These are phyloP conservation scores for Eurystomus glaucurus DNA, from an alignment of 2,797 vertebrate species.

Conservation along the genomic window DNA sequence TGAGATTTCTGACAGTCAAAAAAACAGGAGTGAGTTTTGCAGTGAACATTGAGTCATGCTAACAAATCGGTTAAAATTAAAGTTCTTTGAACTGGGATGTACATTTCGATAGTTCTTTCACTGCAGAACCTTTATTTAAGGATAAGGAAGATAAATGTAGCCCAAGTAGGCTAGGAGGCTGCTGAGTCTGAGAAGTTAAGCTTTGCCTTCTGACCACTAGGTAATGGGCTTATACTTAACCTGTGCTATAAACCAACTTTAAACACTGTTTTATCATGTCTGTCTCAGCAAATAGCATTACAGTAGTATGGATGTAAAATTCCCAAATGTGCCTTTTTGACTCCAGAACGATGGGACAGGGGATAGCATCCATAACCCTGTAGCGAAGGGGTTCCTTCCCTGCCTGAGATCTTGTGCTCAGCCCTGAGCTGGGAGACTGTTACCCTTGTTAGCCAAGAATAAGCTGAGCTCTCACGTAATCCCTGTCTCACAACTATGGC, in stretches of 20 bases:
- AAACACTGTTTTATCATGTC: accelerated
- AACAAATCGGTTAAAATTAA: background rate
- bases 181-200: background rate
- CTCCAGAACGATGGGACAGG: background rate
- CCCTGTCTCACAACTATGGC: accelerated
- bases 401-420: background rate
- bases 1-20: background rate
- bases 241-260: background rate
- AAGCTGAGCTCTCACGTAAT: accelerated
- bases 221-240: background rate
- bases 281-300: background rate
- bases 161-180: background rate
- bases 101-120: background rate
- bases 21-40: background rate
- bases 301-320: background rate
- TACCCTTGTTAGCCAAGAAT: background rate
- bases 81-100: background rate
- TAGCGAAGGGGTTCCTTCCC: background rate
- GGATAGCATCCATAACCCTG: background rate
- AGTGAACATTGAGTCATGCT: background rate
- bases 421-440: background rate
- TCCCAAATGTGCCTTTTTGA: background rate
- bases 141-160: background rate
- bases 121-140: background rate
- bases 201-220: background rate